Percentiles rank a stretch among this genome's conserved stretches.
These are phyloP conservation scores for Lathamus discolor DNA, from an alignment of 2,113 vertebrate genomes.

Conservation along the genomic window DNA sequence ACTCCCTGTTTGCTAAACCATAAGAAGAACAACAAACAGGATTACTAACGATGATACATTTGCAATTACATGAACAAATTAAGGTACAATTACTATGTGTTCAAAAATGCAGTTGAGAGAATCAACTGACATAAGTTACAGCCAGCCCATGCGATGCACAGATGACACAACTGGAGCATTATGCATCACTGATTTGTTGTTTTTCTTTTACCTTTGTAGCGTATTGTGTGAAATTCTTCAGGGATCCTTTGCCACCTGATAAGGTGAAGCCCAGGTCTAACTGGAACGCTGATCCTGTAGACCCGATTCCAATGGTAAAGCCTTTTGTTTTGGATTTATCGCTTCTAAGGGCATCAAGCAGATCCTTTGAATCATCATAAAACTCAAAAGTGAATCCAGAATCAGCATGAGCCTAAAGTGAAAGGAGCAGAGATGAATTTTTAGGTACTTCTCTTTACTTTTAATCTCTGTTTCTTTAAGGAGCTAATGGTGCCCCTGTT, in stretches of 20 bases:
- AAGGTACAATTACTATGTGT: constrained; percentile 71
- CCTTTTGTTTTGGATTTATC: not conserved
- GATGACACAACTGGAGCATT: not conserved
- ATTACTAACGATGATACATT: constrained; percentile 66
- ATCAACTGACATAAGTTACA: constrained; percentile 38
- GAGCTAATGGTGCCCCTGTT: not conserved
- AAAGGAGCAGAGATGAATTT: not conserved
- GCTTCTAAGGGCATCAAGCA: constrained; percentile 72
- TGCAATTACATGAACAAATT: constrained; percentile 76
- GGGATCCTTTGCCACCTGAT: constrained; percentile 8
- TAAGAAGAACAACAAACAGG: constrained; percentile 70
- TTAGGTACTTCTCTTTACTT: not conserved
- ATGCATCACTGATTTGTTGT: not conserved
- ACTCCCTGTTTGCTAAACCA: constrained; percentile 54
- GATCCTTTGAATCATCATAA: constrained; percentile 70
- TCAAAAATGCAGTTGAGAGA: constrained; percentile 63
- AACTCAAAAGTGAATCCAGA: constrained; percentile 77
- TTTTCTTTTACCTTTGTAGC: constrained; percentile 72
- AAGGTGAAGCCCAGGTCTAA: not conserved
- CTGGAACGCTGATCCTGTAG: fast-evolving
- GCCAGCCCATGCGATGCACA: not conserved
- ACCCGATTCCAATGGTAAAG: constrained; percentile 45
- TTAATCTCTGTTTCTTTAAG: not conserved
- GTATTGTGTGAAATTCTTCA: constrained; percentile 77
- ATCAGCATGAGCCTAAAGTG: constrained; percentile 83